Percentiles rank a stretch among this genome's conserved stretches.
These are phyloP conservation scores for Gracilinanus agilis DNA, from an alignment of 2,113 vertebrate species.

Conservation along the genomic window DNA sequence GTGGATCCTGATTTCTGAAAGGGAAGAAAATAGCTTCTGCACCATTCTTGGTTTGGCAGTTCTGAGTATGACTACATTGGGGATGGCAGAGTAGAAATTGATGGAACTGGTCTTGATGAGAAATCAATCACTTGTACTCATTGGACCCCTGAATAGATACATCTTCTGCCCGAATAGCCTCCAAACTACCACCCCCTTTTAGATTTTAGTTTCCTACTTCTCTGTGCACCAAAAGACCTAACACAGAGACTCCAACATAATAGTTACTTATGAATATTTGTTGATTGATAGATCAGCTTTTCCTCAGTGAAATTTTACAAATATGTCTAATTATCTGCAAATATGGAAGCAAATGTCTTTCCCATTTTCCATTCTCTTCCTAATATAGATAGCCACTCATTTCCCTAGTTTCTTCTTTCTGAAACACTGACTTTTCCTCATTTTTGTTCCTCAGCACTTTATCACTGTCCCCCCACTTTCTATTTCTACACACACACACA, in stretches of 20 bases:
- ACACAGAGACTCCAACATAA: background rate
- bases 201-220: background rate
- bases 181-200: background rate
- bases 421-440: background rate
- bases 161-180: background rate
- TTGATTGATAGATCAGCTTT: conserved; percentile 21
- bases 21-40: background rate
- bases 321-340: background rate
- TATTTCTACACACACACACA: too few relatives aligned
- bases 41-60: background rate
- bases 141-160: background rate
- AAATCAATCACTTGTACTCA: background rate
- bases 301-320: background rate
- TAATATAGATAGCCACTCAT: too few relatives aligned
- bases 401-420: background rate
- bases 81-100: background rate
- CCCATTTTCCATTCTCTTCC: background rate
- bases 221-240: background rate
- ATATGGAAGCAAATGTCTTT: background rate
- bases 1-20: background rate
- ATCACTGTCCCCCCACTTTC: background rate
- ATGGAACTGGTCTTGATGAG: background rate
- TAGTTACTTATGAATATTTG: background rate
- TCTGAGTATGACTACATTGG: background rate
- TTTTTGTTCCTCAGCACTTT: background rate